phyloP scores from a whole-genome alignment of 2,113 vertebrate species.

The Pipra filicauda region DNA sequence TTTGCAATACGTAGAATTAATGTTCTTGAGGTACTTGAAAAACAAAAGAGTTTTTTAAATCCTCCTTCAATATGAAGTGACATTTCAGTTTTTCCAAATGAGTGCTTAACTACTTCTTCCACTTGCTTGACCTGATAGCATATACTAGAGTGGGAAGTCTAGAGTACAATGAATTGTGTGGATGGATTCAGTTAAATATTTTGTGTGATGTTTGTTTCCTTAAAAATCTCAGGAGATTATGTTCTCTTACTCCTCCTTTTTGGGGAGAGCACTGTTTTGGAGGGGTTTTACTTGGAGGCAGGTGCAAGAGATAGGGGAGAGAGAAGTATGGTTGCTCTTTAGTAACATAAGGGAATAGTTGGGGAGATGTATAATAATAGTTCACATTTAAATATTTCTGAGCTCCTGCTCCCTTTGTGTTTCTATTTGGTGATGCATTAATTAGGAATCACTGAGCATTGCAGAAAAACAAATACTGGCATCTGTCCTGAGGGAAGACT shows the following conservation, averaged over 20 bases:
- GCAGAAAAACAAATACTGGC: constrained; percentile 40
- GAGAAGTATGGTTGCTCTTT: not conserved
- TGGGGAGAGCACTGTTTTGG: not conserved
- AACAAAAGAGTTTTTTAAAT: not conserved
- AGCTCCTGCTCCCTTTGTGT: constrained; percentile 3
- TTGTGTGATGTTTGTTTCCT: not conserved
- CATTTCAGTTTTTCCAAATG: not conserved
- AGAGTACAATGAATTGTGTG: not conserved
- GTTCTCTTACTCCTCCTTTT: not conserved
- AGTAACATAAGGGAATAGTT: not conserved
- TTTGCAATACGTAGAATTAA: not conserved
- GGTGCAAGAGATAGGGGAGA: not conserved
- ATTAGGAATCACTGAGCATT: not conserved
- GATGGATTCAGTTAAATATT: not conserved
- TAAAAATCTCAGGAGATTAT: not conserved
- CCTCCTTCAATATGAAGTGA: not conserved
- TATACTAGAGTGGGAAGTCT: not conserved
- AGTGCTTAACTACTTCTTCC: not conserved
- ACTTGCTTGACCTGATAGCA: not conserved
- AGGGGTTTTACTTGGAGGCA: not conserved
- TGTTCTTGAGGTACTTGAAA: not conserved
- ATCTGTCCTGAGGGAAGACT: constrained; percentile 26
- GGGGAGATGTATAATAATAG: not conserved
- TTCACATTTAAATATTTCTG: constrained; percentile 18
- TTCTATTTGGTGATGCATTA: constrained; percentile 20